Percentiles rank a stretch among this genome's conserved stretches.
These are phyloP conservation scores for Galerucella pusilla DNA, from an alignment of 2,888 invertebrate species.

Conservation along the genomic window DNA sequence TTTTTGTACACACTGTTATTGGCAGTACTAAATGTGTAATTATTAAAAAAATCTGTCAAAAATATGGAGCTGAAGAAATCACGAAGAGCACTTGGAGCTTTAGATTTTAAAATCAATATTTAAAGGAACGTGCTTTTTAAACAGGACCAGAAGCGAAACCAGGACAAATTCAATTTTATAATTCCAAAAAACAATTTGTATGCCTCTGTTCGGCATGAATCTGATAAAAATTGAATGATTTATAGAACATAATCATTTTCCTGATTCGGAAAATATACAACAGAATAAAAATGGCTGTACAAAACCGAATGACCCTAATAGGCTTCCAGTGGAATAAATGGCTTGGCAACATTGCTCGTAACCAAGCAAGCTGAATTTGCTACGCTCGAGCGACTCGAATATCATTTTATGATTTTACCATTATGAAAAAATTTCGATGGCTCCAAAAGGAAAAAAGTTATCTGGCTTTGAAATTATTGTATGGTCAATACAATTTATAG, in stretches of 20 bases:
- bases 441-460: constrained; percentile 18
- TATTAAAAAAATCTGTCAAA: no score
- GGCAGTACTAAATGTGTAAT: no score
- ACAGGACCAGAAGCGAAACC: no score
- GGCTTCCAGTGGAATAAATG: constrained; percentile 11
- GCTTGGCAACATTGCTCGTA: constrained; percentile 26
- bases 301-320: constrained; percentile 26
- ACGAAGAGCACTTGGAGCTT: no score
- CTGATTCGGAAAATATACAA: constrained; percentile 10
- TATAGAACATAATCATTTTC: constrained; percentile 8
- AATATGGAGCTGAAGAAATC: no score
- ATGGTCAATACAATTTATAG: neutral
- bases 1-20: no score
- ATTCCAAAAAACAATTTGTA: neutral
- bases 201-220: neutral
- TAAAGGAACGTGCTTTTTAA: no score
- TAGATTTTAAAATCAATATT: no score
- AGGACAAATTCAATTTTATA: no score
- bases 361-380: constrained; percentile 30
- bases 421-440: constrained; percentile 28
- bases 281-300: constrained; percentile 18
- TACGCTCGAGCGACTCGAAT: constrained; percentile 20
- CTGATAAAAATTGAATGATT: constrained; percentile 2
- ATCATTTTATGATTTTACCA: constrained; percentile 36
- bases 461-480: constrained; percentile 18